phyloP scores from a whole-genome alignment of 2,797 vertebrate genomes.

The Lophius americanus region DNA sequence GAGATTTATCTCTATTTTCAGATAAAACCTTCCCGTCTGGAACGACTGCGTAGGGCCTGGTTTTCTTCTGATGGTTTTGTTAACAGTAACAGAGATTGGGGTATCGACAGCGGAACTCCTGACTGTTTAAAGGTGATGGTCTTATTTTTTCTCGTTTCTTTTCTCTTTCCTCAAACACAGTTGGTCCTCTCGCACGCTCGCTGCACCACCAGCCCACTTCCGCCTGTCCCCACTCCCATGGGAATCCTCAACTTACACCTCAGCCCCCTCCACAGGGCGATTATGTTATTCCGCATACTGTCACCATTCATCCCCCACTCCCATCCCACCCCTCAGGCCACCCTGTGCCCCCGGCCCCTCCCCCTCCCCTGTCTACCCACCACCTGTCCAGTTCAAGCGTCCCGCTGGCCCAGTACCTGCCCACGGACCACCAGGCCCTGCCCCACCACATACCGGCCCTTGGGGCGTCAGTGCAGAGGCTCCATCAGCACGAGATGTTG shows the following conservation, averaged over 20 bases:
- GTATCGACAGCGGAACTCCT: background rate
- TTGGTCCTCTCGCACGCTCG: constrained; percentile 91
- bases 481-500: constrained; percentile 94
- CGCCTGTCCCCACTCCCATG: constrained; percentile 93
- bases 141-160: background rate
- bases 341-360: constrained; percentile 85
- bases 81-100: background rate
- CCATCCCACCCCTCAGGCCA: constrained; percentile 90
- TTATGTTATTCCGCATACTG: constrained; percentile 95
- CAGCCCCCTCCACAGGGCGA: constrained; percentile 91
- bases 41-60: too few relatives aligned
- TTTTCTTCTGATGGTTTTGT: too few relatives aligned
- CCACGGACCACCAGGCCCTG: constrained; percentile 90
- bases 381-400: constrained; percentile 87
- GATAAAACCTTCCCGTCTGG: too few relatives aligned
- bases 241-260: constrained; percentile 90
- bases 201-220: constrained; percentile 95
- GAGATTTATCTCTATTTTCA: too few relatives aligned
- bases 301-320: constrained; percentile 92
- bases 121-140: background rate
- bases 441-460: constrained; percentile 92
- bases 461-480: constrained; percentile 90
- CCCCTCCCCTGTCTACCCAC: constrained; percentile 83
- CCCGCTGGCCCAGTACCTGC: constrained; percentile 91
- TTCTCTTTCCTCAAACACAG: constrained; percentile 69